A percentile compares a stretch with the other conserved stretches of the same genome.
phyloP scores from a whole-genome alignment of 2,888 invertebrate genomes.

The Siphlonurus alternatus region DNA sequence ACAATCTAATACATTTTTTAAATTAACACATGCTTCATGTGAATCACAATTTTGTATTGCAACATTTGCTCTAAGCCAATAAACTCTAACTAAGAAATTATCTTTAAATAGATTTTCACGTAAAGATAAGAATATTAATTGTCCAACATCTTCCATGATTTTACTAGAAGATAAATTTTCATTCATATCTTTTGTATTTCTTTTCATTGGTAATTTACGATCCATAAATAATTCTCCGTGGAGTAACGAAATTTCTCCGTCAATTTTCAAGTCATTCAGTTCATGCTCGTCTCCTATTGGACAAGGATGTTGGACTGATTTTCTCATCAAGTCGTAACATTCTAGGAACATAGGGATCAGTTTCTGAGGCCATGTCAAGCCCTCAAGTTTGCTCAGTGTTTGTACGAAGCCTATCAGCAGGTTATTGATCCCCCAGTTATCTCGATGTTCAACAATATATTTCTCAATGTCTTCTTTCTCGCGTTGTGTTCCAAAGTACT shows the following conservation, averaged over 20 bases:
- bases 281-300: not conserved
- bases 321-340: slow-evolving; percentile 30
- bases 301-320: not conserved
- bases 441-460: slow-evolving; percentile 31
- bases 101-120: slow-evolving; percentile 28
- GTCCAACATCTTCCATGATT: slow-evolving; percentile 27
- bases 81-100: slow-evolving; percentile 17
- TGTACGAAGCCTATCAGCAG: not conserved
- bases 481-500: slow-evolving; percentile 46
- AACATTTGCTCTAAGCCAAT: not conserved
- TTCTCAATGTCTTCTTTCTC: slow-evolving; percentile 45
- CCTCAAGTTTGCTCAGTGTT: slow-evolving; percentile 32
- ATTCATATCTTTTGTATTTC: not conserved
- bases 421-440: not conserved
- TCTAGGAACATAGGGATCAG: slow-evolving; percentile 39
- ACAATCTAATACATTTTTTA: not conserved
- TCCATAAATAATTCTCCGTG: not conserved
- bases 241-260: not conserved
- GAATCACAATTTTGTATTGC: not conserved
- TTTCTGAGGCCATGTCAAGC: slow-evolving; percentile 43
- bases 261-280: not conserved
- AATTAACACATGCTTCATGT: not conserved
- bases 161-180: not conserved
- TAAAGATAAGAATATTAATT: slow-evolving; percentile 29
- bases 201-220: not conserved